These are phyloP conservation scores for Cyclura pinguis DNA, from an alignment of 2,797 vertebrate genomes.

Conservation along the genomic window DNA sequence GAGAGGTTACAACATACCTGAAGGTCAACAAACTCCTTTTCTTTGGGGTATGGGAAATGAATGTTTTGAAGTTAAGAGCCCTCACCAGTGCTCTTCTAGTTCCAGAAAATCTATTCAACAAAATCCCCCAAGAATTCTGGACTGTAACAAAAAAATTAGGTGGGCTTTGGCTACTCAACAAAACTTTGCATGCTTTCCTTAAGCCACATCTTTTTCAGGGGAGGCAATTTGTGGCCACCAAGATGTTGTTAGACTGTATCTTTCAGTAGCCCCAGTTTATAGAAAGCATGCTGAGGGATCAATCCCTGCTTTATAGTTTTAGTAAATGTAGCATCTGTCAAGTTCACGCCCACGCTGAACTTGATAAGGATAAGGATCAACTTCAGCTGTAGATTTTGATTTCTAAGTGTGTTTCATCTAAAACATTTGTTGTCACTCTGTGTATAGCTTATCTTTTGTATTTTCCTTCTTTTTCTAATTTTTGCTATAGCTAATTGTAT, in stretches of 20 bases:
- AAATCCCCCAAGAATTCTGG: background rate
- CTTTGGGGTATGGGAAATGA: background rate
- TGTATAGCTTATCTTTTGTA: background rate
- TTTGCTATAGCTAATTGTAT: conserved; percentile 42
- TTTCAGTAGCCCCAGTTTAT: background rate
- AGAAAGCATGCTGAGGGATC: too few species aligned
- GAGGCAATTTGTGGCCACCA: background rate
- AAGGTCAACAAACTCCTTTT: conserved; percentile 30
- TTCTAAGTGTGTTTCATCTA: conserved; percentile 16
- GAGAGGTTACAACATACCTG: background rate
- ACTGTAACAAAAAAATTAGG: background rate
- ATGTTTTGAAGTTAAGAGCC: background rate
- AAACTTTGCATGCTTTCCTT: background rate
- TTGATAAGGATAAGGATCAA: background rate
- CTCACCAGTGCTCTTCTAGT: conserved; percentile 1
- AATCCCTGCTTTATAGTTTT: background rate
- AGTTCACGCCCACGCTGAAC: conserved; percentile 4
- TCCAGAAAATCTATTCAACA: conserved; percentile 24
- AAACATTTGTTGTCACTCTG: conserved; percentile 8
- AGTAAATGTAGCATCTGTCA: conserved; percentile 20
- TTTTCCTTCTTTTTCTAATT: background rate
- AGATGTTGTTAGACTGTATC: background rate
- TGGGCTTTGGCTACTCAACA: background rate
- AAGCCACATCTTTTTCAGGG: background rate
- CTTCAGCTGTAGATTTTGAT: conserved; percentile 40